Percentiles rank a stretch among this genome's conserved stretches.
Evolutionary conservation across 1,140 invertebrate species (phyloP).

Genomic region (Batillaria attramentaria): DNA sequence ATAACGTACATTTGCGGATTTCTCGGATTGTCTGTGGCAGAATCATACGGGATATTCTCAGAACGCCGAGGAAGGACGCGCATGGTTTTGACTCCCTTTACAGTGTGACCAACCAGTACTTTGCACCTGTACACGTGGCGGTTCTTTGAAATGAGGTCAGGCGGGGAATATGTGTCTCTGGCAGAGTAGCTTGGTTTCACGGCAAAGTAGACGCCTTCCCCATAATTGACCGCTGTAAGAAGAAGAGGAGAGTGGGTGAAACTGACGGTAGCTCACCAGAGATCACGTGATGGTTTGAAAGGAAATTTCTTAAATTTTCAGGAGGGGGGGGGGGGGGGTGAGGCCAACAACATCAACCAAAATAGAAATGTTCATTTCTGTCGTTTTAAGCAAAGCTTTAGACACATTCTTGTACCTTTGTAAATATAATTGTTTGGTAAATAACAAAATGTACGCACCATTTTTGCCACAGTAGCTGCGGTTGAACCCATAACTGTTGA

Average conservation of each 20-base stretch:
- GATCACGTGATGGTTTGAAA: too few species aligned
- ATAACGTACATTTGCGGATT: conserved; percentile 39
- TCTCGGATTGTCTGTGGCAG: conserved; percentile 16
- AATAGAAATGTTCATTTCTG: too few species aligned
- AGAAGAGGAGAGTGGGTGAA: neutral
- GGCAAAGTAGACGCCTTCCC: conserved; percentile 58
- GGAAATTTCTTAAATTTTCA: too few species aligned
- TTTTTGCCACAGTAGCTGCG: conserved; percentile 62
- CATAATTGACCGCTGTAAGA: conserved; percentile 43
- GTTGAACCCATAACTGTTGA: conserved; percentile 62
- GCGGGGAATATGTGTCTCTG: conserved; percentile 27
- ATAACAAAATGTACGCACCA: too few species aligned
- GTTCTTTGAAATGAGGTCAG: neutral
- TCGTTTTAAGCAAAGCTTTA: too few species aligned
- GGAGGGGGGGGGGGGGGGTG: too few species aligned
- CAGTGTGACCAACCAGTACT: conserved; percentile 26
- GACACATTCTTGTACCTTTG: too few species aligned
- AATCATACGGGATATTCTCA: conserved; percentile 39
- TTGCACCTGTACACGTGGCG: conserved; percentile 12
- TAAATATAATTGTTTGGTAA: too few species aligned
- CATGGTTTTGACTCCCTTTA: neutral
- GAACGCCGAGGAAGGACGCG: neutral
- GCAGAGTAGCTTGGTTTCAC: neutral
- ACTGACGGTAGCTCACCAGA: conserved; percentile 13
- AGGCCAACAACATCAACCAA: too few species aligned